Evolutionary conservation across 2,113 vertebrate species (phyloP).

Genomic region (Heterochromis multidens): DNA sequence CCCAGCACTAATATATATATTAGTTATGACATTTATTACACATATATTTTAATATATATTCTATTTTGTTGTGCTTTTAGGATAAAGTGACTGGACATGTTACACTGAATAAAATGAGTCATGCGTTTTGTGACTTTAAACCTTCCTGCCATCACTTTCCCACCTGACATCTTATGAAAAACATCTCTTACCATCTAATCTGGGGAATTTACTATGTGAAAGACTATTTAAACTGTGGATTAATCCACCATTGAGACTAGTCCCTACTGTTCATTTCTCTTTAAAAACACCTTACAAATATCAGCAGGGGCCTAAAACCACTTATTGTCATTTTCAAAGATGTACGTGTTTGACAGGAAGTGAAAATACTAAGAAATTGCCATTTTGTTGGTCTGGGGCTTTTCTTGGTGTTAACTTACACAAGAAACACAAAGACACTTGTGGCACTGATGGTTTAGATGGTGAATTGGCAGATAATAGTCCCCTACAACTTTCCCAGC

Average conservation of each 20-base stretch:
- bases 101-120: not conserved
- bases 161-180: not conserved
- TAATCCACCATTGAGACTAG: not conserved
- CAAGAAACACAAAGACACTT: not conserved
- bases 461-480: not conserved
- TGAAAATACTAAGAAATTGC: not conserved
- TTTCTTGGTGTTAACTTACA: not conserved
- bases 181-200: not conserved
- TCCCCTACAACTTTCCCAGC: not conserved
- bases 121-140: not conserved
- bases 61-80: not conserved
- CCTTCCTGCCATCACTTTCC: not conserved
- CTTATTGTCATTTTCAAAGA: not conserved
- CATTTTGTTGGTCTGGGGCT: not conserved
- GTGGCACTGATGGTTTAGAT: not conserved
- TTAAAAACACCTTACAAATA: not conserved
- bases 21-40: not conserved
- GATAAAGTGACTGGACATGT: not conserved
- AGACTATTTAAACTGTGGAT: not conserved
- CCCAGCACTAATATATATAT: not conserved
- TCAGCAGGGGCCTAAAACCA: not conserved
- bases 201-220: not conserved
- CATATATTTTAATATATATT: not conserved
- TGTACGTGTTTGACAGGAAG: not conserved
- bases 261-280: not conserved